Evolutionary conservation across 2,888 invertebrate genomes (phyloP).

Genomic region (Ophonus ardosiacus): DNA sequence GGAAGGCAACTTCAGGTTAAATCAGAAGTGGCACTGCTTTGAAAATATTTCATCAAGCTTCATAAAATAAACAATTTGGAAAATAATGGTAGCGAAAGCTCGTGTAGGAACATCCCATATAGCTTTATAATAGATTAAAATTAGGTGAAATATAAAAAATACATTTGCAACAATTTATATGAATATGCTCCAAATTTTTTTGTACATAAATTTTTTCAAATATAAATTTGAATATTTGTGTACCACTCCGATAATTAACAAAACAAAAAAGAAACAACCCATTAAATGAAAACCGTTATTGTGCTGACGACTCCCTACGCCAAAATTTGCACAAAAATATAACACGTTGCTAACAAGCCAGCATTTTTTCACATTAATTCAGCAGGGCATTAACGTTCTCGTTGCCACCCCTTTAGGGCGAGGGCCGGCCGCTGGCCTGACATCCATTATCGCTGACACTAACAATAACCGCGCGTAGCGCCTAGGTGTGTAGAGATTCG

Average conservation of each 20-base stretch:
- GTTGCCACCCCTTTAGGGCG: conserved; percentile 2
- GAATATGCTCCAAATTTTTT: too few relatives aligned
- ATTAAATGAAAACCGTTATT: not conserved
- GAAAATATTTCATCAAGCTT: too few relatives aligned
- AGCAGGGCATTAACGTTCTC: not conserved
- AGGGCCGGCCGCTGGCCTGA: not conserved
- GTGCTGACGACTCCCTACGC: not conserved
- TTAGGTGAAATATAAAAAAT: too few relatives aligned
- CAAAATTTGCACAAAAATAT: not conserved
- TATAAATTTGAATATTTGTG: not conserved
- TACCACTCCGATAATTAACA: conserved; percentile 1
- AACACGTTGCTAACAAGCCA: conserved; percentile 34
- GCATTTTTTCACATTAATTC: conserved; percentile 32
- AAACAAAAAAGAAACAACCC: not conserved
- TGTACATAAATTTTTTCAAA: too few relatives aligned
- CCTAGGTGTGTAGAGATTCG: conserved; percentile 37
- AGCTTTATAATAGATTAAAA: too few relatives aligned
- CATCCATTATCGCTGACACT: conserved; percentile 39
- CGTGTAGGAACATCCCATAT: too few relatives aligned
- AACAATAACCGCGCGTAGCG: conserved; percentile 20
- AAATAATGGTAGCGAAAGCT: too few relatives aligned
- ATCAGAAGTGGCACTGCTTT: too few relatives aligned
- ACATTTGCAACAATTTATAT: too few relatives aligned
- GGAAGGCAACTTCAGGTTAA: too few relatives aligned
- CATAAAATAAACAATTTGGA: too few relatives aligned